phyloP scores from a whole-genome alignment of 2,113 vertebrate species.

The Neodontobutis hainanensis region DNA sequence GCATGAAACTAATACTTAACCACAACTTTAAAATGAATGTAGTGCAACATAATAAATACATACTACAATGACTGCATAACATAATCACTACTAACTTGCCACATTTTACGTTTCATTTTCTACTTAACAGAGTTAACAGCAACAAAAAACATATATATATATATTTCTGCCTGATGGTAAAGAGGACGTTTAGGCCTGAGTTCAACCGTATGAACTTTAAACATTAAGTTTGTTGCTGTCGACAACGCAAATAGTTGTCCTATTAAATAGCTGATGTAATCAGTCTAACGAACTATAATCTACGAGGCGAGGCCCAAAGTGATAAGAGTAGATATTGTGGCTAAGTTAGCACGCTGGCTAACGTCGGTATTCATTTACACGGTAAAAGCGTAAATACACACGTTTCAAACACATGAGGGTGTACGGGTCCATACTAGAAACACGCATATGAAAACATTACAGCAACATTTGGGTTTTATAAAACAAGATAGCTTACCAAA shows the following conservation, averaged over 20 bases:
- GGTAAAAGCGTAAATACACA: not conserved
- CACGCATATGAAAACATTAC: not conserved
- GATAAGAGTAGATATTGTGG: conserved; percentile 29
- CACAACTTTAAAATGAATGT: too few relatives aligned
- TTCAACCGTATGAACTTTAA: not conserved
- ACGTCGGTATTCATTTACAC: conserved; percentile 4
- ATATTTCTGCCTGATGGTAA: not conserved
- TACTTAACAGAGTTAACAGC: too few relatives aligned
- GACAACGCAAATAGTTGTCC: not conserved
- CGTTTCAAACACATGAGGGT: not conserved
- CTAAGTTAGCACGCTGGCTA: conserved; percentile 44
- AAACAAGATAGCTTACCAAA: not conserved
- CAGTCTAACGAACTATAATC: not conserved
- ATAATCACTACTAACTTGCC: not conserved
- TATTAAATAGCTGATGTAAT: not conserved
- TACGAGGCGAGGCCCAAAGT: conserved; percentile 46
- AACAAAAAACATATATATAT: not conserved
- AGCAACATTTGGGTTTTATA: not conserved
- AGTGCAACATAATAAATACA: not conserved
- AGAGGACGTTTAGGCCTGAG: not conserved
- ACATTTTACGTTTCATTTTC: not conserved
- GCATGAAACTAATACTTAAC: too few relatives aligned
- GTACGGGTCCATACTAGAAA: not conserved
- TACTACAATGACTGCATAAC: not conserved
- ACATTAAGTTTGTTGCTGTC: not conserved